Evolutionary conservation across 2,113 vertebrate genomes (phyloP).

Genomic region (Calyptommatus sinebrachiatus): DNA sequence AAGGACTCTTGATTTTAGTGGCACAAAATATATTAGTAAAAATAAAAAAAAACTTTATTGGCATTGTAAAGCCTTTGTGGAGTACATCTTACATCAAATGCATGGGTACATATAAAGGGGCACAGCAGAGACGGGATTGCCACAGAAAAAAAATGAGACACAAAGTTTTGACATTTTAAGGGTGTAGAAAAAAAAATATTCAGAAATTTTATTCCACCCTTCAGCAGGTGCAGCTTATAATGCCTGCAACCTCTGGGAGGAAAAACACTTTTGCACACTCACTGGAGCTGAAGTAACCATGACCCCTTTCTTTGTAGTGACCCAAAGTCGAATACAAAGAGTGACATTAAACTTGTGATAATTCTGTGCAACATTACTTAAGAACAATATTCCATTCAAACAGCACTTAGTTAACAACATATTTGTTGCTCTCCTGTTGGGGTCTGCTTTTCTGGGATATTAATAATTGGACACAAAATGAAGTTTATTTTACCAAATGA

Average conservation of each 20-base stretch:
- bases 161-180: background rate
- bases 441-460: no score
- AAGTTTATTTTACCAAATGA: no score
- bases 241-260: no score
- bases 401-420: background rate
- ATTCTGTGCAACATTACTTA: background rate
- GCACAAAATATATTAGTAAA: slow-evolving; percentile 9
- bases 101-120: no score
- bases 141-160: background rate
- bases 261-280: no score
- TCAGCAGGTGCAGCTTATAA: no score
- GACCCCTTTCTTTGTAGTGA: no score
- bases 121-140: background rate
- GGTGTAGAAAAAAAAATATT: no score
- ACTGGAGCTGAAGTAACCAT: no score
- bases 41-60: background rate
- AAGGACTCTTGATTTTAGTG: background rate
- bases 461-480: no score
- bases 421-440: background rate
- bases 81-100: background rate
- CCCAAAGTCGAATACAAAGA: background rate
- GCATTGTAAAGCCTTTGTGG: background rate
- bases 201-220: no score
- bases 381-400: background rate
- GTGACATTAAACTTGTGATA: background rate